These are phyloP conservation scores for Hirundichthys speculiger DNA, from an alignment of 2,113 vertebrate species.

Conservation along the genomic window DNA sequence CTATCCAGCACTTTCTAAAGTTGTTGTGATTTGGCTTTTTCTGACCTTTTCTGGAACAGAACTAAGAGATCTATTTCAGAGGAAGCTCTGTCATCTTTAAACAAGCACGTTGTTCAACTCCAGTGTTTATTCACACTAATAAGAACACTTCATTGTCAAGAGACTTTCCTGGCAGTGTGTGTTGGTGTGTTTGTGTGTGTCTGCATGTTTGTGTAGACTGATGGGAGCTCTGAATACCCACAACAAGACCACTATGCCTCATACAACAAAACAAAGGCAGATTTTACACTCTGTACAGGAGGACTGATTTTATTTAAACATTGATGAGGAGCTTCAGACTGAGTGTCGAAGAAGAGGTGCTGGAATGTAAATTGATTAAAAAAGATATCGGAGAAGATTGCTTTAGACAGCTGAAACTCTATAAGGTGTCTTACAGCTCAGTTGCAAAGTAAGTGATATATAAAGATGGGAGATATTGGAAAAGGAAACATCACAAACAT, in stretches of 20 bases:
- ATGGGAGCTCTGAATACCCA: constrained; percentile 20
- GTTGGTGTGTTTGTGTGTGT: constrained; percentile 16
- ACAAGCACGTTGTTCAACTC: constrained; percentile 49
- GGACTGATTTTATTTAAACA: constrained; percentile 29
- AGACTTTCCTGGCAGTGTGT: constrained; percentile 47
- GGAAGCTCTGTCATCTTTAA: constrained; percentile 53
- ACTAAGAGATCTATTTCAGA: constrained; percentile 53
- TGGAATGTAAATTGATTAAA: no score
- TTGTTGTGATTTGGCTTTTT: constrained; percentile 26
- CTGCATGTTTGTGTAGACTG: constrained; percentile 12
- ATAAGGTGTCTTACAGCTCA: no score
- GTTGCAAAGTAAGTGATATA: no score
- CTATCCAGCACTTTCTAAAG: neutral
- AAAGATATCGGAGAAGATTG: no score
- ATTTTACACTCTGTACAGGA: constrained; percentile 6
- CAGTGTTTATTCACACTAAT: constrained; percentile 67
- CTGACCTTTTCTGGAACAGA: constrained; percentile 32
- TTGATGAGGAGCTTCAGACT: no score
- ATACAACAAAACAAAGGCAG: constrained; percentile 25
- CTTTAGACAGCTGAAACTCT: no score
- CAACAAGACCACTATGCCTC: constrained; percentile 34
- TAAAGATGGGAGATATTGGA: no score
- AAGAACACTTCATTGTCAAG: constrained; percentile 69
- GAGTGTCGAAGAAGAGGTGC: no score
- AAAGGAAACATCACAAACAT: no score